Conservation (phyloP, 2,888 invertebrate species). For the Epiblema foenella region DNA sequence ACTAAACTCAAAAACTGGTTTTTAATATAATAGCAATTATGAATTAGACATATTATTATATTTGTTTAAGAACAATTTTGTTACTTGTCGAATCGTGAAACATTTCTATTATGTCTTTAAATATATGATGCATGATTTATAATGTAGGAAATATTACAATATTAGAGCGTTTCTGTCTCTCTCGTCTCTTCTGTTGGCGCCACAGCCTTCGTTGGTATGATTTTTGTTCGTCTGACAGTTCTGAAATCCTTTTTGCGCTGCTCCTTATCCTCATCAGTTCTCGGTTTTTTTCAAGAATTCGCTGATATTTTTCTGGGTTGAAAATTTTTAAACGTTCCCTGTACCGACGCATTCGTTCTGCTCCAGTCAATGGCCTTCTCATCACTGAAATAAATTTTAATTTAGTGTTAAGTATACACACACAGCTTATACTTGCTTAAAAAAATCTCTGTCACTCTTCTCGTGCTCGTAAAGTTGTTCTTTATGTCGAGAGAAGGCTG, state of each 20-base stretch:
- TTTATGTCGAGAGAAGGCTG: too few relatives aligned
- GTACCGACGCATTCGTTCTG: constrained; percentile 19
- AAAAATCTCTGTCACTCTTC: not conserved
- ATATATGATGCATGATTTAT: not conserved
- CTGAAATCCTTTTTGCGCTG: not conserved
- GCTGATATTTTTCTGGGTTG: constrained; percentile 8
- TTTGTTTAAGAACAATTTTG: too few relatives aligned
- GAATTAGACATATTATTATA: too few relatives aligned
- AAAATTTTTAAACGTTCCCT: constrained; percentile 12
- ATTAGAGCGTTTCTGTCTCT: not conserved
- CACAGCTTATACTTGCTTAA: not conserved
- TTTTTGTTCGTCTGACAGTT: not conserved
- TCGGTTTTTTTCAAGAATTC: not conserved
- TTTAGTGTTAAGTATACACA: not conserved
- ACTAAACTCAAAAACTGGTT: too few relatives aligned
- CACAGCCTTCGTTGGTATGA: not conserved
- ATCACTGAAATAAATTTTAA: not conserved
- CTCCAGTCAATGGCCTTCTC: not conserved
- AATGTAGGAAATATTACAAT: not conserved
- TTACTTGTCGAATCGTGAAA: too few relatives aligned
- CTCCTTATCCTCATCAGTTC: constrained; percentile 8
- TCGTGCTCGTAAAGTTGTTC: too few relatives aligned
- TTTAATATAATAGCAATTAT: too few relatives aligned
- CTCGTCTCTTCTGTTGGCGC: not conserved
- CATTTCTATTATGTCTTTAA: too few relatives aligned